These are phyloP conservation scores for Dicroscelio sp. DNA, from an alignment of 2,888 invertebrate genomes.

Conservation along the genomic window DNA sequence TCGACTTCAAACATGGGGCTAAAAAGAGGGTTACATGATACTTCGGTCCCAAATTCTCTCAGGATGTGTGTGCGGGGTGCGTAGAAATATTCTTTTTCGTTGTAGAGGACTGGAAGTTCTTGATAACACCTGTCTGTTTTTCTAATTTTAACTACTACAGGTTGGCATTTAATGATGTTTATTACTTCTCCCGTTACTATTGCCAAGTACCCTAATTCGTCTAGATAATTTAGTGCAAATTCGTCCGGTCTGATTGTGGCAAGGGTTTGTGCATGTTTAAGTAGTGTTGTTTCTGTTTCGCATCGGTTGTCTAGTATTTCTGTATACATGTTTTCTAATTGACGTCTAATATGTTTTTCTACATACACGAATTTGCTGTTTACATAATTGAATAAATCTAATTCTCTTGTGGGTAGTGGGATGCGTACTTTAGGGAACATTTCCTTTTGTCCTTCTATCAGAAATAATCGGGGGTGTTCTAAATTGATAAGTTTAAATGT, in stretches of 20 bases:
- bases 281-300: background rate
- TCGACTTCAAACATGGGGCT: background rate
- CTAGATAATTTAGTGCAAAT: background rate
- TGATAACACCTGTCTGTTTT: background rate
- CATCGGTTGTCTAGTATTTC: background rate
- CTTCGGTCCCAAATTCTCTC: background rate
- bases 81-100: background rate
- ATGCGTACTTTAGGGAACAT: background rate
- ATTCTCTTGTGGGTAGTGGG: background rate
- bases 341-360: background rate
- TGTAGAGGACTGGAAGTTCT: background rate
- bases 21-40: background rate
- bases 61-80: background rate
- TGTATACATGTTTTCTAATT: background rate
- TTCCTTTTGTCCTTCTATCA: background rate
- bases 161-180: background rate
- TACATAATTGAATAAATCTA: conserved; percentile 1
- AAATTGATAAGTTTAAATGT: background rate
- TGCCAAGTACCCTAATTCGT: background rate
- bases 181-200: background rate
- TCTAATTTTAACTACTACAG: background rate
- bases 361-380: background rate
- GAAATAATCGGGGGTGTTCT: background rate
- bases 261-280: background rate
- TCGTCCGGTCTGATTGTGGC: background rate